Percentiles rank a stretch among this genome's conserved stretches.
Conservation (phyloP, 92 coral and sea anemone species). For the Porites rus region DNA sequence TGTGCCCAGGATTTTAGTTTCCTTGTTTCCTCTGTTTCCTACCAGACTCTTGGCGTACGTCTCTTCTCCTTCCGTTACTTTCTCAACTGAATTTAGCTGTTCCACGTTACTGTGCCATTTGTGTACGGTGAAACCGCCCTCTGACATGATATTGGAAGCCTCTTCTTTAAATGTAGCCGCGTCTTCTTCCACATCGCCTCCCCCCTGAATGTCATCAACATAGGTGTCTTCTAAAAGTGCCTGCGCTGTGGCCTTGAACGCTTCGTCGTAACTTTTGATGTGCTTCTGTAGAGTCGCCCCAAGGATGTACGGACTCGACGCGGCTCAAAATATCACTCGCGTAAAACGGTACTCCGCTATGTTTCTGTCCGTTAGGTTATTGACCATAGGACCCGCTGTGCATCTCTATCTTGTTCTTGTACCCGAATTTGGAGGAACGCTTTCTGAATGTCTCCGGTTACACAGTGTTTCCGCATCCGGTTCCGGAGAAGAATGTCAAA, state of each 20-base stretch:
- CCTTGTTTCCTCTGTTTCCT: background rate
- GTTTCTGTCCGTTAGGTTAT: constrained; percentile 43
- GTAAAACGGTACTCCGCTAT: constrained; percentile 47
- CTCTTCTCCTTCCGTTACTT: constrained; percentile 26
- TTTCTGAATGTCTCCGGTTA: constrained; percentile 61
- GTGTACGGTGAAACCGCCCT: constrained; percentile 2
- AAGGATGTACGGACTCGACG: constrained; percentile 61
- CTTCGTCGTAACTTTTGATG: constrained; percentile 4
- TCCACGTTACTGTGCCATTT: constrained; percentile 13
- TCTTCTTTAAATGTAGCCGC: background rate
- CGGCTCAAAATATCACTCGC: constrained; percentile 64
- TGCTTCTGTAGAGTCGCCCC: constrained; percentile 65
- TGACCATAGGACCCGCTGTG: constrained; percentile 53
- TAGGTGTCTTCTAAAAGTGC: background rate
- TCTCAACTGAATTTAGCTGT: background rate
- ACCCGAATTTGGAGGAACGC: constrained; percentile 61
- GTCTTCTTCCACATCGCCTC: background rate
- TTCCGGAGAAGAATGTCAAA: constrained; percentile 50
- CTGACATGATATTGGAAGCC: background rate
- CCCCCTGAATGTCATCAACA: background rate
- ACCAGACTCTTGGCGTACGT: background rate
- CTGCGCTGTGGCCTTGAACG: constrained; percentile 25
- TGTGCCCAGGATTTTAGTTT: constrained; percentile 1
- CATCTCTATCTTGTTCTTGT: constrained; percentile 45
- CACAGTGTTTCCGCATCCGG: constrained; percentile 40